Evolutionary conservation across 2,888 invertebrate genomes (phyloP).

Genomic region (Andrena praecox): DNA sequence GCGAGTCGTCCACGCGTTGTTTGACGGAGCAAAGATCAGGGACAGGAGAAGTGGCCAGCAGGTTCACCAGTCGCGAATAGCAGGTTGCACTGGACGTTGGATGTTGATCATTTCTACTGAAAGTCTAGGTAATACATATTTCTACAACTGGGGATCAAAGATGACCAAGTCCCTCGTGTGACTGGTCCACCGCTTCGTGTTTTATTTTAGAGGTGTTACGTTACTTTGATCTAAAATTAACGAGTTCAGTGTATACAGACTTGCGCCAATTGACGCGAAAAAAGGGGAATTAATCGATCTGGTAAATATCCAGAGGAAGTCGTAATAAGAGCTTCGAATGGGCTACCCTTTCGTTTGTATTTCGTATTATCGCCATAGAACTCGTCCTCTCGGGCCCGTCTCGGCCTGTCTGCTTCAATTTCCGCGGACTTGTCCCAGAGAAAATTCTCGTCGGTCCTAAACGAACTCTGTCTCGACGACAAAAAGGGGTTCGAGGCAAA

Average conservation of each 20-base stretch:
- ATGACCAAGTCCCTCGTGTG: too few relatives aligned
- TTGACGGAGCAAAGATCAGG: conserved; percentile 62
- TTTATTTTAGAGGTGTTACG: too few relatives aligned
- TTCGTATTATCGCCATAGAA: conserved; percentile 15
- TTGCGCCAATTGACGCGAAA: neutral
- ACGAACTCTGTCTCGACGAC: conserved; percentile 40
- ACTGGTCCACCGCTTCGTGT: too few relatives aligned
- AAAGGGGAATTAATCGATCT: conserved; percentile 5
- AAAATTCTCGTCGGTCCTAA: conserved; percentile 52
- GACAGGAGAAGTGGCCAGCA: conserved; percentile 36
- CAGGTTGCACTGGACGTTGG: conserved; percentile 23
- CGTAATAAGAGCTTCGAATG: neutral
- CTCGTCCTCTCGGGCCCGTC: conserved; percentile 11
- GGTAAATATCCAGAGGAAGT: neutral
- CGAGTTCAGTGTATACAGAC: neutral
- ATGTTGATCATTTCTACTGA: neutral
- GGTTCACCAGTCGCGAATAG: conserved; percentile 28
- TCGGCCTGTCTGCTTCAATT: conserved; percentile 42
- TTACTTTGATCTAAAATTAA: neutral
- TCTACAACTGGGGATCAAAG: too few relatives aligned
- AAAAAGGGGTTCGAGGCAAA: conserved; percentile 32
- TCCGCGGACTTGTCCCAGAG: conserved; percentile 47
- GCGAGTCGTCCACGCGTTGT: conserved; percentile 47
- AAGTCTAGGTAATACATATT: neutral
- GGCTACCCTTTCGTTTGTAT: neutral